phyloP scores from a whole-genome alignment of 2,888 invertebrate genomes.

The Hypena proboscidalis region DNA sequence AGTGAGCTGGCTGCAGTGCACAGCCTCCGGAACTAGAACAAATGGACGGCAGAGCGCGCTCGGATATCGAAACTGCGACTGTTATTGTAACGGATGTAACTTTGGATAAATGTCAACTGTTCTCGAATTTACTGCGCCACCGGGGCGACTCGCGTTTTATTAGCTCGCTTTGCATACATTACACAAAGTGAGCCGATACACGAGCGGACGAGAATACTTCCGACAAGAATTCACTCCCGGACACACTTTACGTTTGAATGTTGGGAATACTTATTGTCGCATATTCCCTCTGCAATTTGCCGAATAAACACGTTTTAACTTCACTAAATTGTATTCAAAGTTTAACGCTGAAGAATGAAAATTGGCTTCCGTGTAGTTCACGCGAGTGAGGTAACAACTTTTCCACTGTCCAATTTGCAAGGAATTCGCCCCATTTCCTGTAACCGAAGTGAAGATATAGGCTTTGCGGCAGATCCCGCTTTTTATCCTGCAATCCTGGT shows the following conservation, averaged over 20 bases:
- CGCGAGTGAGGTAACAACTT: constrained; percentile 56
- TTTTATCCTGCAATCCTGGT: constrained; percentile 50
- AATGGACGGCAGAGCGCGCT: constrained; percentile 68
- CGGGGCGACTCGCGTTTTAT: constrained; percentile 72
- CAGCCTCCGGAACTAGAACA: constrained; percentile 73
- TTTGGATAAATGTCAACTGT: constrained; percentile 83
- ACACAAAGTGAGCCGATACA: constrained; percentile 62
- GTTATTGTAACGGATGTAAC: constrained; percentile 83
- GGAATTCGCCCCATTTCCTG: constrained; percentile 53
- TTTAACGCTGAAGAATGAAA: constrained; percentile 48
- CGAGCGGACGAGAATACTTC: constrained; percentile 51
- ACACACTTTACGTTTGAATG: constrained; percentile 26
- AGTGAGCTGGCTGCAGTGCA: constrained; percentile 47
- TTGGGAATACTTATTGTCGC: constrained; percentile 21
- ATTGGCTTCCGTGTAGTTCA: constrained; percentile 55
- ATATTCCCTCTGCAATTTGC: constrained; percentile 24
- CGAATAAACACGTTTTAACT: constrained; percentile 32
- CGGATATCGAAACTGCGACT: constrained; percentile 79
- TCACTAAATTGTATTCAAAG: constrained; percentile 51
- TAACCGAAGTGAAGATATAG: constrained; percentile 53
- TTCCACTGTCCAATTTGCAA: constrained; percentile 65
- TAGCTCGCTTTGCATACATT: constrained; percentile 80
- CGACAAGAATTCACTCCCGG: constrained; percentile 45
- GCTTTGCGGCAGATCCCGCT: constrained; percentile 51
- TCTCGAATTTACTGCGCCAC: constrained; percentile 76